phyloP scores from a whole-genome alignment of 2,113 vertebrate species.

The Barbus barbus region DNA sequence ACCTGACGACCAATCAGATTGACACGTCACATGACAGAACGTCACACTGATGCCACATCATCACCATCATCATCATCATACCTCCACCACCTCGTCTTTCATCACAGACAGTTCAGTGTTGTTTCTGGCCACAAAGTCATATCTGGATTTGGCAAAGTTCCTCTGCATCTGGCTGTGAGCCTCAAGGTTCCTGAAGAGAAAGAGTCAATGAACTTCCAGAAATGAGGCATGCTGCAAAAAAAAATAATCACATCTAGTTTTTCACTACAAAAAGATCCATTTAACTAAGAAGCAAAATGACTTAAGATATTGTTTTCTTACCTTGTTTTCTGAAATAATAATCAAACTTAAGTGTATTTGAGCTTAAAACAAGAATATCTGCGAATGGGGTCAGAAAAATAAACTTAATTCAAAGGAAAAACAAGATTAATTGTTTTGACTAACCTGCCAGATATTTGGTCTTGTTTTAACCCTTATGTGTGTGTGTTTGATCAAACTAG shows the following conservation, averaged over 20 bases:
- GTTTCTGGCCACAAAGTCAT: slow-evolving; percentile 93
- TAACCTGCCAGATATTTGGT: too few species aligned
- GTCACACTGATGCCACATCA: neutral
- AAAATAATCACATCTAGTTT: too few species aligned
- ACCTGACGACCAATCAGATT: slow-evolving; percentile 1
- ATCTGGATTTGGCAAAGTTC: slow-evolving; percentile 91
- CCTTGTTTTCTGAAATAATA: neutral
- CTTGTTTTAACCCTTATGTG: rapidly evolving
- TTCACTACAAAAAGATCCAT: neutral
- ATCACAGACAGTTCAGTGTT: slow-evolving; percentile 90
- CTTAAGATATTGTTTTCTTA: neutral
- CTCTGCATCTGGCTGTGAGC: slow-evolving; percentile 73
- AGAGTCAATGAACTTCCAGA: neutral
- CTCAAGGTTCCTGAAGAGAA: slow-evolving; percentile 76
- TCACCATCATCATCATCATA: slow-evolving; percentile 55
- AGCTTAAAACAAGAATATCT: too few species aligned
- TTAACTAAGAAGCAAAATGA: neutral
- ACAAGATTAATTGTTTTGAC: too few species aligned
- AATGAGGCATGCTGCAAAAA: neutral
- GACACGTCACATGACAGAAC: too few species aligned
- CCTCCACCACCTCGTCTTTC: slow-evolving; percentile 93
- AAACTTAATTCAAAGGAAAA: too few species aligned
- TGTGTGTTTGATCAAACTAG: too few species aligned
- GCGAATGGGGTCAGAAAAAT: too few species aligned
- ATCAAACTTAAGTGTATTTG: neutral